These are phyloP conservation scores for Zaprionus camerounensis DNA, from an alignment of 1,140 invertebrate genomes.

Conservation along the genomic window DNA sequence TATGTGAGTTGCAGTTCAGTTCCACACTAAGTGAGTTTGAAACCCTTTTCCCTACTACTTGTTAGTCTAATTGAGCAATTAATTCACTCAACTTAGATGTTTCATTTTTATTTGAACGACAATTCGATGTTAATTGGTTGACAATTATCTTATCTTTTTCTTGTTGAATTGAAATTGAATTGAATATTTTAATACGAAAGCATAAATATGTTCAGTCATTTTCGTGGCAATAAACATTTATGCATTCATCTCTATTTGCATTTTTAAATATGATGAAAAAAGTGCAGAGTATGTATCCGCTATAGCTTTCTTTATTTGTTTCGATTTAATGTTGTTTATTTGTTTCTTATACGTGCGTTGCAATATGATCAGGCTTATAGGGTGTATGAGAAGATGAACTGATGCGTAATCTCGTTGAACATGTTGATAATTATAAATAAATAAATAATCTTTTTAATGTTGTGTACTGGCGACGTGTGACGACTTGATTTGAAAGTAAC, in stretches of 20 bases:
- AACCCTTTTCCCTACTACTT: not conserved
- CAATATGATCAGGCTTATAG: not conserved
- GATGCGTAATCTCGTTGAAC: not conserved
- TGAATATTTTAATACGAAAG: too few species aligned
- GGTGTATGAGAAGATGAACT: not conserved
- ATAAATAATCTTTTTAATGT: conserved; percentile 17
- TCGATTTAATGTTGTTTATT: not conserved
- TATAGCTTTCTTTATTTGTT: not conserved
- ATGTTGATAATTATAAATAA: conserved; percentile 22
- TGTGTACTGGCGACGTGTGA: not conserved
- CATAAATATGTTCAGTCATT: too few species aligned
- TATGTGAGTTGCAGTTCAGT: conserved; percentile 17
- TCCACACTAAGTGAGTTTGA: not conserved
- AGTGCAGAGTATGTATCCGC: not conserved
- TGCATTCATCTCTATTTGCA: not conserved
- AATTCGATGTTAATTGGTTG: not conserved
- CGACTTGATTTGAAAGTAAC: conserved; percentile 49
- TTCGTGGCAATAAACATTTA: too few species aligned
- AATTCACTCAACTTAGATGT: not conserved
- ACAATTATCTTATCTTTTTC: not conserved
- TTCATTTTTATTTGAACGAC: not conserved
- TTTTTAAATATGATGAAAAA: not conserved
- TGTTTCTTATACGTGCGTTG: not conserved
- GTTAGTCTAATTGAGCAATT: not conserved
- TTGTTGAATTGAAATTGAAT: too few species aligned